Conservation (phyloP, 2,888 invertebrate genomes). For the Drosophila aldrichi region DNA sequence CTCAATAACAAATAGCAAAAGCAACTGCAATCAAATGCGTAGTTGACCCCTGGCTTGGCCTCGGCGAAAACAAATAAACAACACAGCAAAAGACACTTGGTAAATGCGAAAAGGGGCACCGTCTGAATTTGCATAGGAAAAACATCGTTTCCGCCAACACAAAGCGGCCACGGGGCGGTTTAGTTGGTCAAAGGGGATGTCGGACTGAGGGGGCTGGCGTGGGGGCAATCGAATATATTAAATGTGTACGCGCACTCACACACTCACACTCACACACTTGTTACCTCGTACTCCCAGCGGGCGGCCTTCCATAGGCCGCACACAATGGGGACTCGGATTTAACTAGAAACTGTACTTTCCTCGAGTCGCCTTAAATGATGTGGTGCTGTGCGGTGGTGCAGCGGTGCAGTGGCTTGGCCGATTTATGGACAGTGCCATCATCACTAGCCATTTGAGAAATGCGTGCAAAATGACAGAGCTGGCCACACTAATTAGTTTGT, state of each 20-base stretch:
- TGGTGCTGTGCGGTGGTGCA: slow-evolving; percentile 11
- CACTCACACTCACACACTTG: slow-evolving; percentile 24
- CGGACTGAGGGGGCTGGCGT: neutral
- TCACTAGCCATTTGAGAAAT: slow-evolving; percentile 66
- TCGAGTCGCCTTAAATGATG: slow-evolving; percentile 50
- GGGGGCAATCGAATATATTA: slow-evolving; percentile 45
- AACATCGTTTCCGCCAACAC: slow-evolving; percentile 72
- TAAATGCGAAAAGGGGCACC: slow-evolving; percentile 54
- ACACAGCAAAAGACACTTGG: slow-evolving; percentile 60
- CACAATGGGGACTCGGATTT: slow-evolving; percentile 65
- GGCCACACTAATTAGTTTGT: slow-evolving; percentile 75
- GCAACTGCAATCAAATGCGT: slow-evolving; percentile 65
- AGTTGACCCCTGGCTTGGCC: slow-evolving; percentile 67
- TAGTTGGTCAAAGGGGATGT: slow-evolving; percentile 7
- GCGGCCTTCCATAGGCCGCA: slow-evolving; percentile 62
- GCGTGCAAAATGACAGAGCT: slow-evolving; percentile 56
- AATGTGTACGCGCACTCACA: slow-evolving; percentile 33
- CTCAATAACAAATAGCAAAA: slow-evolving; percentile 42
- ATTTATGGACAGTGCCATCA: slow-evolving; percentile 70
- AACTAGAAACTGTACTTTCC: slow-evolving; percentile 71
- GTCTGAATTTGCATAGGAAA: slow-evolving; percentile 62
- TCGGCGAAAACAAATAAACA: slow-evolving; percentile 59
- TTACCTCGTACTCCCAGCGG: slow-evolving; percentile 50
- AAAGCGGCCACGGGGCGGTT: slow-evolving; percentile 47
- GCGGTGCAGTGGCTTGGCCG: slow-evolving; percentile 23